phyloP scores from a whole-genome alignment of 2,113 vertebrate species.

The Gasterosteus nipponicus region DNA sequence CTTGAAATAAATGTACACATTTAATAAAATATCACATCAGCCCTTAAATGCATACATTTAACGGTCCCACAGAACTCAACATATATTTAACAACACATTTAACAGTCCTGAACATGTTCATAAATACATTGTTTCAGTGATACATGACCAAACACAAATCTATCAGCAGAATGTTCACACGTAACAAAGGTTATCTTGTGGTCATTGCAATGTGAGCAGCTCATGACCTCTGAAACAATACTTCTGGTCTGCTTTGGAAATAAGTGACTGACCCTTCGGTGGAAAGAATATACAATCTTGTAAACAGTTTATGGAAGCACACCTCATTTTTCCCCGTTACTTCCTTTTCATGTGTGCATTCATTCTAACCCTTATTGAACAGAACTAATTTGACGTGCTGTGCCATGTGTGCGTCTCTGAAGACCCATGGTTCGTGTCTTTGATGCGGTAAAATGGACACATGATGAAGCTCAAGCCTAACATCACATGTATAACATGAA shows the following conservation, averaged over 20 bases:
- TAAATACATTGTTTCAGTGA: not conserved
- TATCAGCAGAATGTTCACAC: not conserved
- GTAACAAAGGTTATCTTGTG: not conserved
- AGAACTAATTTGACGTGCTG: not conserved
- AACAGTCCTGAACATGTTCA: not conserved
- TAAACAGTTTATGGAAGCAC: not conserved
- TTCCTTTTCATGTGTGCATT: not conserved
- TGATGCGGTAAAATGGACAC: slow-evolving; percentile 3
- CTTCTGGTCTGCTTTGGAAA: not conserved
- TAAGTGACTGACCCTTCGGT: not conserved
- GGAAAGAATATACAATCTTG: not conserved
- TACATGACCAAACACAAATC: slow-evolving; percentile 1
- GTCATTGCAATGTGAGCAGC: not conserved
- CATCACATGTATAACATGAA: slow-evolving; percentile 38
- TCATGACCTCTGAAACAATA: not conserved
- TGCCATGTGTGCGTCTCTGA: not conserved
- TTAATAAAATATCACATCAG: not conserved
- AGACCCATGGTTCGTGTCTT: slow-evolving; percentile 5
- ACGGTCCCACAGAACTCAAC: not conserved
- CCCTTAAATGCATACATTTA: not conserved
- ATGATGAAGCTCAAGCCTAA: slow-evolving; percentile 25
- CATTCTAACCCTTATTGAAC: not conserved
- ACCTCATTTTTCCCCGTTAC: not conserved
- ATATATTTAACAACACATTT: not conserved
- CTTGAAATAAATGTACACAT: not conserved